Evolutionary conservation across 2,888 invertebrate species (phyloP), one percentile per base, ranked within the genome.

Genomic region (Drosophila prolongata): DNA sequence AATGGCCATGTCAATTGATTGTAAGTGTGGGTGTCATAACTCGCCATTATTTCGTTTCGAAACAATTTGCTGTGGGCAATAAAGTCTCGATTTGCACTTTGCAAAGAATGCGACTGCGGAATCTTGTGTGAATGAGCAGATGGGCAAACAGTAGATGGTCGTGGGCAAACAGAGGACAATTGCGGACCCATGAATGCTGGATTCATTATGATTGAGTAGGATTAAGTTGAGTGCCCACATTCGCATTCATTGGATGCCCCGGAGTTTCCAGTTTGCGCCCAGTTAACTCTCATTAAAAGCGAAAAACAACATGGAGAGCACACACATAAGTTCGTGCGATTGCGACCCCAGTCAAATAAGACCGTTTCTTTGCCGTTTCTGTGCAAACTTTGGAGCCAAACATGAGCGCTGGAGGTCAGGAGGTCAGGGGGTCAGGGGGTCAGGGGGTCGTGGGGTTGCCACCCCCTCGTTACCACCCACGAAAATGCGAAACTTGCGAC

Each of bases 281-380:
- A 74, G 59, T 73, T 73, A 61, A 57, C 57, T 74, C 59, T 62
- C 56, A 73, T 56, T 78, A 56, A 57, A 53, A 50, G 24, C 16
- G 16, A 11, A 34, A 60, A 34, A 43, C 34, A 34, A 34, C 43
- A 13, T 24, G 46, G 27, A 13, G 13, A 8, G 14, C 47, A 47
- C 14, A 47, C 47, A 16, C 47, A 47, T 16, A 47, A 46, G 27
- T 46, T 46, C 30, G 14, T 16, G 30, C 35, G 35, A 49, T 49
- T 49, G 49, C 49, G 34, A 38, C 14, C 49, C 14, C 16, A 34
- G 49, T 49, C 34, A 49, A 49, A 49, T 34, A 49, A 16, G 11
- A 1, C 16, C 16, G 8, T 16, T 34, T 34, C 47, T 30, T 34
- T 14, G 11, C 47, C 13, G 3, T 11, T 49, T 34, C 49, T 13